A percentile compares a stretch with the other conserved stretches of the same genome.
phyloP scores from a whole-genome alignment of 2,797 vertebrate species.

The Etheostoma nigrum region DNA sequence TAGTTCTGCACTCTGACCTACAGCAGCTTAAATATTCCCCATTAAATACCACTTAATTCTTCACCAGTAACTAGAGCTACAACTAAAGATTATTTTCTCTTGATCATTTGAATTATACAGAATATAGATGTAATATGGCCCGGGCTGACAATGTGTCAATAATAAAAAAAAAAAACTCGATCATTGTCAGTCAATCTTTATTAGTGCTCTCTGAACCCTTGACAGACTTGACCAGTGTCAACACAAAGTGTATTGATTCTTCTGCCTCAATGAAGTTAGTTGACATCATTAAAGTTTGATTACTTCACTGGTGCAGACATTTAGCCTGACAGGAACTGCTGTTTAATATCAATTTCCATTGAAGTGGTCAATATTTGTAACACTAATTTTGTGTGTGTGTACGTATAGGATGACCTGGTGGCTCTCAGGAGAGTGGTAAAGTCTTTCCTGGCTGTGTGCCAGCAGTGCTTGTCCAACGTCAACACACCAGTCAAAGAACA shows the following conservation, averaged over 20 bases:
- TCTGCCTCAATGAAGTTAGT: background rate
- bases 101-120: background rate
- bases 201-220: background rate
- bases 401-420: slow-evolving; percentile 92
- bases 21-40: background rate
- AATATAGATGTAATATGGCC: background rate
- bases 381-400: background rate
- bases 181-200: background rate
- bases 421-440: slow-evolving; percentile 97
- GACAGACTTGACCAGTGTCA: background rate
- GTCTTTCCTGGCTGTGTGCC: slow-evolving; percentile 97
- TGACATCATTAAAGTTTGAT: slow-evolving; percentile 37
- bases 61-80: background rate
- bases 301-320: slow-evolving; percentile 11
- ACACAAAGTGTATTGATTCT: slow-evolving; percentile 23
- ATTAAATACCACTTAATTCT: background rate
- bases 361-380: slow-evolving; percentile 21
- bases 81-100: background rate
- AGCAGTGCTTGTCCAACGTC: slow-evolving; percentile 98
- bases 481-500: slow-evolving; percentile 98
- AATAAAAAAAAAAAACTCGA: background rate
- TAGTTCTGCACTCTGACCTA: background rate
- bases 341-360: slow-evolving; percentile 30
- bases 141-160: background rate
- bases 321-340: slow-evolving; percentile 15